Base-by-base conservation (phyloP, 1,140 invertebrate species). In the Drosophila sturtevanti region DNA sequence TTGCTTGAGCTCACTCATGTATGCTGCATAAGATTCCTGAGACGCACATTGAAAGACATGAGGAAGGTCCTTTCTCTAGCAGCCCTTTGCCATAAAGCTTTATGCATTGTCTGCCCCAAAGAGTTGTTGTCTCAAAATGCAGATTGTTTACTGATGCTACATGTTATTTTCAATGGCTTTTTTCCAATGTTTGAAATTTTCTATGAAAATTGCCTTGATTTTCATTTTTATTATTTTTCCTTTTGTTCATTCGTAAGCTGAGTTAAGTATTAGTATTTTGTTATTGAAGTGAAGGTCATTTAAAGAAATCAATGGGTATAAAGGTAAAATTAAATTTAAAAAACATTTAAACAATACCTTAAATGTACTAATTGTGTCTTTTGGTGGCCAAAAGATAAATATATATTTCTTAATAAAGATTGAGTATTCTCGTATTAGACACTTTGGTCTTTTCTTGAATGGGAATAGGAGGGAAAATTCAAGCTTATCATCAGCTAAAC, bases 141-240 rank as follows among this genome's bases (percentile, higher is more conserved):
- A 85, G 81, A 86, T 85, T 85, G 81, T 80, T 85, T 85, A 85
- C 77, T 72, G 69, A 77, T 85, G 73, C 55, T 80, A 64, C 70
- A 77, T 85, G 73, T 70, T 85, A 80, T 84, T 84, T 80, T 74
- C 81, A 66, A 84, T 76, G 72, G 72, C 68, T 70, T 61, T 22
- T 68, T 61, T 67, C 66, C 81, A 77, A 64, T 62, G 67, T 54
- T 69, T 70, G 55, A 48, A 72, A 80, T 80, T 68, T 68, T 27
- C 44, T 68, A 74, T 85, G 81, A 68, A 65, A 80, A 80, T 85
- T 74, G 69, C 77, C 60, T 58, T 68, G 81, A 84, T 79, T 81
- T 81, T 52, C 14, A 22, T 55, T 68, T 31, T 4, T 37, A 22
- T 37, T 27, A 9, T 31, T 63, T 41, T 14, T 1, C 11, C 4